A percentile compares a stretch with the other conserved stretches of the same genome.
Conservation (phyloP, 2,113 vertebrate species). For the Butorides virescens region DNA sequence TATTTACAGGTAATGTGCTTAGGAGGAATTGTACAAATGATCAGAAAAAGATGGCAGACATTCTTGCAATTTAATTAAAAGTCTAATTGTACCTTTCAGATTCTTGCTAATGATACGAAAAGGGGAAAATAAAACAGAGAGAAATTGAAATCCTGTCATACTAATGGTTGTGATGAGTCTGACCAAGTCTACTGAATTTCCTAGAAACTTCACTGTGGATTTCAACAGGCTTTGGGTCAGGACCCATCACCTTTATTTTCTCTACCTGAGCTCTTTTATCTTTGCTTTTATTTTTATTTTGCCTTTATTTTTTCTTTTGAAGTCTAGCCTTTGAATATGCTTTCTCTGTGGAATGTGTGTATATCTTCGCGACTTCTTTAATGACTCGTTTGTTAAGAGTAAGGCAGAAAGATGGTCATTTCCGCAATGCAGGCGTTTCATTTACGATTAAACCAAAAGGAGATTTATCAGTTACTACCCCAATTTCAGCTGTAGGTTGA, state of each 20-base stretch:
- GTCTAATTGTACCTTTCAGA: not conserved
- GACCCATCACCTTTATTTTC: not conserved
- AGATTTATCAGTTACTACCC: not conserved
- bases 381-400: constrained; percentile 21
- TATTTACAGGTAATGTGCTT: not conserved
- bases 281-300: constrained; percentile 39
- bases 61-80: not conserved
- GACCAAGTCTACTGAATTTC: not conserved
- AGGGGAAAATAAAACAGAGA: not conserved
- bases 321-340: constrained; percentile 29
- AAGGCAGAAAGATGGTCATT: constrained; percentile 5
- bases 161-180: not conserved
- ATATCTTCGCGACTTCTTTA: constrained; percentile 51
- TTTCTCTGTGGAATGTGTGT: constrained; percentile 30
- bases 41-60: not conserved
- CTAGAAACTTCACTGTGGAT: not conserved
- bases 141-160: not conserved
- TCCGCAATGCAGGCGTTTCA: constrained; percentile 19
- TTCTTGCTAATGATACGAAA: not conserved
- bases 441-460: constrained; percentile 15
- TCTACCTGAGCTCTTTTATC: constrained; percentile 40
- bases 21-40: not conserved
- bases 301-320: not conserved
- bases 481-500: not conserved
- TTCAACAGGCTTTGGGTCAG: not conserved